phyloP scores from a whole-genome alignment of 2,888 invertebrate genomes.

The Sericinus montela region DNA sequence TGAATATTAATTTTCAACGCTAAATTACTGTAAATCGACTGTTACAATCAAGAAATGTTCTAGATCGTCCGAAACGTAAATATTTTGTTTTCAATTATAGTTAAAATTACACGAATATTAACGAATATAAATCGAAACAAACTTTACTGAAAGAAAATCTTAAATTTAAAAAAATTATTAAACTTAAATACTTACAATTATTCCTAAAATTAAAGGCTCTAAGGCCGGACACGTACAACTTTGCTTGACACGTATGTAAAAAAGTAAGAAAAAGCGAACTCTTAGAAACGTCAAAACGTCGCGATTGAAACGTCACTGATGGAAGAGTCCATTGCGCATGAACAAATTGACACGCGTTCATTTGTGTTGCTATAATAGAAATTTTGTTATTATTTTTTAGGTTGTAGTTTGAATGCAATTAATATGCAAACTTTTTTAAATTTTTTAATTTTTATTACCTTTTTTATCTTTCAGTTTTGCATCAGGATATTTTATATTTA shows the following conservation, averaged over 20 bases:
- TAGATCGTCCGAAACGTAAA: constrained; percentile 27
- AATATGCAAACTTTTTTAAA: too few species aligned
- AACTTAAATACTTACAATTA: constrained; percentile 59
- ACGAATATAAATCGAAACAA: too few species aligned
- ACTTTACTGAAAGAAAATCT: constrained; percentile 12
- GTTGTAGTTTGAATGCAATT: too few species aligned
- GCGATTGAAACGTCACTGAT: constrained; percentile 29
- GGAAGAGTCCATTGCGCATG: constrained; percentile 14
- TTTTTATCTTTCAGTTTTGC: too few species aligned
- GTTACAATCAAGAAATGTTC: constrained; percentile 23
- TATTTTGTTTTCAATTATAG: constrained; percentile 17
- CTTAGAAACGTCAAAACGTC: constrained; percentile 38
- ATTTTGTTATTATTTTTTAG: neutral
- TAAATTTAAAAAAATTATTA: constrained; percentile 24
- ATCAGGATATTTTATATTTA: too few species aligned
- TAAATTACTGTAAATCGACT: constrained; percentile 17
- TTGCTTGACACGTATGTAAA: constrained; percentile 73
- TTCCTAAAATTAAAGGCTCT: constrained; percentile 69
- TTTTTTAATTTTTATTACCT: too few species aligned
- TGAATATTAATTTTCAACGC: constrained; percentile 13
- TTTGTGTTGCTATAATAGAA: constrained; percentile 27
- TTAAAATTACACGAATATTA: neutral
- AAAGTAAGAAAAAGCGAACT: constrained; percentile 50
- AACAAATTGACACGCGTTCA: constrained; percentile 38
- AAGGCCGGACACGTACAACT: constrained; percentile 61